Conservation (phyloP, 2,113 vertebrate genomes). For the Ursus arctos region DNA sequence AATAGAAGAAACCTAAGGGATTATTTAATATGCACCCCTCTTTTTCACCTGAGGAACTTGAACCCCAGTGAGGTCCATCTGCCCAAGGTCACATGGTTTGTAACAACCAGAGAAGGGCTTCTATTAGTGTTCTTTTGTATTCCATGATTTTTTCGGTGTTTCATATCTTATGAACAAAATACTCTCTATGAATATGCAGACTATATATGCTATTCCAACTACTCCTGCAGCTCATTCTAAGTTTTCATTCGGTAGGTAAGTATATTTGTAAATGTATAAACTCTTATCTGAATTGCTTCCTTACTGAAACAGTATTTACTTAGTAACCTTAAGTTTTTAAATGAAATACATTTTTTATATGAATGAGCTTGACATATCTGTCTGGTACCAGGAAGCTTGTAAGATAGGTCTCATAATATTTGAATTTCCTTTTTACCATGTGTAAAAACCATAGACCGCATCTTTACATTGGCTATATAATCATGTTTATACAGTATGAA, state of each 20-base stretch:
- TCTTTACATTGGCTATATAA: background rate
- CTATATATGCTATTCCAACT: background rate
- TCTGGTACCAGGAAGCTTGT: background rate
- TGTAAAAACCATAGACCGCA: background rate
- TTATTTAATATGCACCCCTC: background rate
- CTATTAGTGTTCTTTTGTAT: background rate
- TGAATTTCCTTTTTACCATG: constrained; percentile 24
- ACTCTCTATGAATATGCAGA: background rate
- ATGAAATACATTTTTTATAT: constrained; percentile 17
- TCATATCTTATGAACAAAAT: background rate
- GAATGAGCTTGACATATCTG: background rate
- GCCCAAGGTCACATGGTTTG: background rate
- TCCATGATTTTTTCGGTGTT: background rate
- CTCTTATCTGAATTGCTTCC: constrained; percentile 30
- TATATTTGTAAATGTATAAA: constrained; percentile 15
- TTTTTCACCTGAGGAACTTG: background rate
- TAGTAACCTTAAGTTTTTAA: background rate
- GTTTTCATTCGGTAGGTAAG: background rate
- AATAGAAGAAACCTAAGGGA: background rate
- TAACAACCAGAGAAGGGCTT: background rate
- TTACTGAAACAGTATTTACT: background rate
- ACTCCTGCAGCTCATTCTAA: background rate
- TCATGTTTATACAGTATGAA: background rate
- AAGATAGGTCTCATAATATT: background rate
- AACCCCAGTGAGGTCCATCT: background rate